phyloP scores from a whole-genome alignment of 2,113 vertebrate species.

The Furnarius figulus region DNA sequence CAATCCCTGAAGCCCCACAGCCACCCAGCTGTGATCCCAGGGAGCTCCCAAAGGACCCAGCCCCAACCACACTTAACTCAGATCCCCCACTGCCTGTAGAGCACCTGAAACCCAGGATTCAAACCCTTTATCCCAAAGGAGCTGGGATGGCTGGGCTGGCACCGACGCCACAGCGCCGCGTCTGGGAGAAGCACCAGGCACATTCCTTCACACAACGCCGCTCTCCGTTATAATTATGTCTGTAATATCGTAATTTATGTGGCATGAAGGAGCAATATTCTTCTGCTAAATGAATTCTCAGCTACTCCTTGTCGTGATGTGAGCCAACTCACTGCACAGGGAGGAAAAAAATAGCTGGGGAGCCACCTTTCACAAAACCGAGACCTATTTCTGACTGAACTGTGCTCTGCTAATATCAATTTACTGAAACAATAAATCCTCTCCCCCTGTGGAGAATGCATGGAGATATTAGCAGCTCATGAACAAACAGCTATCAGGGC shows the following conservation, averaged over 20 bases:
- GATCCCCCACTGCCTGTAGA: rapidly evolving
- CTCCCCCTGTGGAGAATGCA: conserved; percentile 14
- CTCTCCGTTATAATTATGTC: neutral
- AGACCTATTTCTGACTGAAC: conserved; percentile 35
- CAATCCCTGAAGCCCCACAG: neutral
- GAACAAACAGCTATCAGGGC: conserved; percentile 3
- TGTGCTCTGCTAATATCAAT: conserved; percentile 47
- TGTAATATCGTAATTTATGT: conserved; percentile 17
- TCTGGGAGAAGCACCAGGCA: neutral
- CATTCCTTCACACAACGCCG: neutral
- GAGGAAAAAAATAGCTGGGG: neutral
- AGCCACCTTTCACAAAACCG: neutral
- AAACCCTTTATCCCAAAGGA: neutral
- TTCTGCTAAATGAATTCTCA: conserved; percentile 57
- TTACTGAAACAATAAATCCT: conserved; percentile 55
- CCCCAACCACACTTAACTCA: neutral
- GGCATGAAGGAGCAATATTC: conserved; percentile 42
- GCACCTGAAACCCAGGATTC: neutral
- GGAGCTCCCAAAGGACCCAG: rapidly evolving
- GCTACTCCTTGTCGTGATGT: neutral
- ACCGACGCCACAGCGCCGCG: rapidly evolving
- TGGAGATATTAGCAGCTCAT: conserved; percentile 26
- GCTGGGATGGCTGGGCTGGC: neutral
- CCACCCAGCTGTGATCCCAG: rapidly evolving
- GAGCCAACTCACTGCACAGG: neutral